These are phyloP conservation scores for Mugil cephalus DNA, from an alignment of 2,113 vertebrate species.

Conservation along the genomic window DNA sequence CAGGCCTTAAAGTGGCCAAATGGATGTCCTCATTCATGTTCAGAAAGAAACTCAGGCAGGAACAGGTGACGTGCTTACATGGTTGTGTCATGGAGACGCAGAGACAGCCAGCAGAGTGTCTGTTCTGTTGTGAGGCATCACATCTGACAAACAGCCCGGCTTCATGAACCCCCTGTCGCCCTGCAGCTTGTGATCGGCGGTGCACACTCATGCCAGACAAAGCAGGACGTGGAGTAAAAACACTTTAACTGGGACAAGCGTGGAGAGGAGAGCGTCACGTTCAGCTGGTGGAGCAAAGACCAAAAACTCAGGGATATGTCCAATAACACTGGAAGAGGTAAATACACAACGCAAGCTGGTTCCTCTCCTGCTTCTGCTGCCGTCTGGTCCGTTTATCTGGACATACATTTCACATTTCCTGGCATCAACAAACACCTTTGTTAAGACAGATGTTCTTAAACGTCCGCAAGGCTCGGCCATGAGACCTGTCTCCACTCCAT, in stretches of 20 bases:
- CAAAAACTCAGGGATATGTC: slow-evolving; percentile 84
- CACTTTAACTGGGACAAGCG: slow-evolving; percentile 71
- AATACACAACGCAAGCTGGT: slow-evolving; percentile 59
- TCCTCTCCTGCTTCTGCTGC: not conserved
- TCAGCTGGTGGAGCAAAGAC: slow-evolving; percentile 74
- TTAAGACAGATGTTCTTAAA: no score
- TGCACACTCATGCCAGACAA: slow-evolving; percentile 78
- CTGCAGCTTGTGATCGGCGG: slow-evolving; percentile 71
- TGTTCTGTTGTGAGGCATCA: slow-evolving; percentile 19
- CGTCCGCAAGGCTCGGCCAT: not conserved
- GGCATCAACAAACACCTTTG: not conserved
- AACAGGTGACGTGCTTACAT: not conserved
- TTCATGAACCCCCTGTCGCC: slow-evolving; percentile 57
- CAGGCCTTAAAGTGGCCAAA: not conserved
- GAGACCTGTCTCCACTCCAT: not conserved
- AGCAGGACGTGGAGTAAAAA: slow-evolving; percentile 73
- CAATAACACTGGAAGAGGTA: slow-evolving; percentile 84
- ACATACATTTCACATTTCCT: not conserved
- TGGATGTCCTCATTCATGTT: not conserved
- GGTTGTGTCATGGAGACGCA: no score
- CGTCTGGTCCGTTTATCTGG: not conserved
- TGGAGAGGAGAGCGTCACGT: slow-evolving; percentile 73
- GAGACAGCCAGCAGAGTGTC: slow-evolving; percentile 17
- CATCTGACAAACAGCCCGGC: slow-evolving; percentile 24
- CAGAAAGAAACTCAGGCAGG: not conserved